These are phyloP conservation scores for Scrobipalpa atriplicella DNA, from an alignment of 2,888 invertebrate species.

Conservation along the genomic window DNA sequence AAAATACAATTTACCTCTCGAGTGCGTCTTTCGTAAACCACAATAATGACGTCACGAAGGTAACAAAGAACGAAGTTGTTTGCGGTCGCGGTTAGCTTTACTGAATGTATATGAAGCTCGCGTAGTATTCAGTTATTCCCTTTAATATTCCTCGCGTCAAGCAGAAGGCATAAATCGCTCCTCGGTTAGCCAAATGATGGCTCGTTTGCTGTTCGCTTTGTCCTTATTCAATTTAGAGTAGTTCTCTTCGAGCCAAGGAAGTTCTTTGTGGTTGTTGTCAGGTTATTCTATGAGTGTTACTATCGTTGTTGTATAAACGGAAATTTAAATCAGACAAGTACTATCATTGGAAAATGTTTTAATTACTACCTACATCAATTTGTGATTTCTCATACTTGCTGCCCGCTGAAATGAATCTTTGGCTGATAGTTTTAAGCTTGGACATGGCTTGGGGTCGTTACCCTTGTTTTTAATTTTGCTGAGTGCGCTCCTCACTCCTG, in stretches of 20 bases:
- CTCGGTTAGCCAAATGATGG: conserved; percentile 1
- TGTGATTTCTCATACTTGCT: conserved; percentile 3
- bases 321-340: no score
- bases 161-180: conserved; percentile 6
- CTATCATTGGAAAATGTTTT: neutral
- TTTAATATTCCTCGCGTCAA: conserved; percentile 7
- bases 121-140: neutral
- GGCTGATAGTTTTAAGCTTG: conserved; percentile 31
- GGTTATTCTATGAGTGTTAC: no score
- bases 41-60: conserved; percentile 14
- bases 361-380: conserved; percentile 3
- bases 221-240: conserved; percentile 7
- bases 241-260: neutral
- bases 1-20: conserved; percentile 8
- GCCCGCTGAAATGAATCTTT: conserved; percentile 4
- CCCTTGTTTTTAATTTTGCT: conserved; percentile 74
- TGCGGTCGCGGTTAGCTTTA: conserved; percentile 13
- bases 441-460: conserved; percentile 49
- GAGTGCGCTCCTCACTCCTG: conserved; percentile 66
- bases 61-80: conserved; percentile 5
- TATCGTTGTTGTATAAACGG: no score
- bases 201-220: conserved; percentile 6
- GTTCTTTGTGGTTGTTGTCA: conserved; percentile 10
- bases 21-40: conserved; percentile 12
- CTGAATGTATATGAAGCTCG: neutral